A percentile compares a stretch with the other conserved stretches of the same genome.
phyloP scores from a whole-genome alignment of 1,140 invertebrate genomes.

The Harpegnathos saltator region DNA sequence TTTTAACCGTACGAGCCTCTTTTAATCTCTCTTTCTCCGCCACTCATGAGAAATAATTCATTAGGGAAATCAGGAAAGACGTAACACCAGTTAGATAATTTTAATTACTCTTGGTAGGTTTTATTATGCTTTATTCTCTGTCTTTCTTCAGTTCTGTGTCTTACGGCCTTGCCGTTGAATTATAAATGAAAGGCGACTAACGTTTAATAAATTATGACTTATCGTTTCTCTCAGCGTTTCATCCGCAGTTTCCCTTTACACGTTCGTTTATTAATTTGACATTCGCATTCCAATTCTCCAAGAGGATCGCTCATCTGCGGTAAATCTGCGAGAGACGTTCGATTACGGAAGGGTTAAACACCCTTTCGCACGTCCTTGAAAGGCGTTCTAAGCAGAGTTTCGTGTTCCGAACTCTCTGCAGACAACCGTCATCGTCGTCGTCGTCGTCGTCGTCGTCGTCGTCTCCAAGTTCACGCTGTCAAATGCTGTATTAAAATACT shows the following conservation, averaged over 20 bases:
- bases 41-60: background rate
- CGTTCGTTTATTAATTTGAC: no score
- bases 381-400: background rate
- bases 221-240: no score
- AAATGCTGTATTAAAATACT: slow-evolving; percentile 14
- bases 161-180: no score
- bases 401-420: background rate
- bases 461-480: background rate
- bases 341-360: background rate
- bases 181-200: no score
- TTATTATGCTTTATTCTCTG: no score
- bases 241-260: no score
- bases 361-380: background rate
- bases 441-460: no score
- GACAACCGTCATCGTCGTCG: background rate
- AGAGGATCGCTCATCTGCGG: no score
- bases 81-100: background rate
- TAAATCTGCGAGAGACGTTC: background rate
- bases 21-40: background rate
- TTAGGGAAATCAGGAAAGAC: background rate
- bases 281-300: no score
- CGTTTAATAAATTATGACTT: no score
- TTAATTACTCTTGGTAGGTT: no score
- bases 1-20: background rate
- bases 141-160: no score